These are phyloP conservation scores for Rhaphigaster nebulosa DNA, from an alignment of 2,888 invertebrate species.

Conservation along the genomic window DNA sequence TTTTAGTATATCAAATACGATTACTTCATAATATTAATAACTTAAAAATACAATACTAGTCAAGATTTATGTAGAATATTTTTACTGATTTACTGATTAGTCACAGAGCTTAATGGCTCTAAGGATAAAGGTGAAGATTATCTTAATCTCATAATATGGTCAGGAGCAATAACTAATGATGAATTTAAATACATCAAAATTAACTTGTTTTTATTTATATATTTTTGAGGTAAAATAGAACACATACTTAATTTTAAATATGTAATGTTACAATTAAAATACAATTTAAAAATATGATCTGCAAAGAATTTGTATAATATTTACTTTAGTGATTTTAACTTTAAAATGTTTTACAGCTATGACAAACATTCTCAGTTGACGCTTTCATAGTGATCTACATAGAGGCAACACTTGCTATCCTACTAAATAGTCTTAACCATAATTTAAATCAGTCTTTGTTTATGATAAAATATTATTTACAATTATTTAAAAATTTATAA, in stretches of 20 bases:
- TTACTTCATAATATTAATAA: neutral
- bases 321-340: neutral
- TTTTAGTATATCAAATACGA: neutral
- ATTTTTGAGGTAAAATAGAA: neutral
- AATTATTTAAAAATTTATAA: conserved; percentile 21
- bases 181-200: neutral
- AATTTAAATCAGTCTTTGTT: conserved; percentile 35
- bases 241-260: neutral
- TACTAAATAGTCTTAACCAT: conserved; percentile 38
- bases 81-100: neutral
- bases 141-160: neutral
- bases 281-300: neutral
- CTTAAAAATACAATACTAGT: neutral
- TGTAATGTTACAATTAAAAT: neutral
- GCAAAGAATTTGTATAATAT: neutral
- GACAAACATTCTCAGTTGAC: neutral
- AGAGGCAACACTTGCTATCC: neutral
- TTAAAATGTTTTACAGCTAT: neutral
- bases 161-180: neutral
- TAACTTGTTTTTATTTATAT: neutral
- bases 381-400: neutral
- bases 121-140: neutral
- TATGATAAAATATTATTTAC: conserved; percentile 38
- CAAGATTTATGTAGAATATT: neutral
- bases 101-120: neutral